Percentiles rank a stretch among this genome's conserved stretches.
phyloP scores from a whole-genome alignment of 1,140 invertebrate genomes.

The Cecropterus lyciades region DNA sequence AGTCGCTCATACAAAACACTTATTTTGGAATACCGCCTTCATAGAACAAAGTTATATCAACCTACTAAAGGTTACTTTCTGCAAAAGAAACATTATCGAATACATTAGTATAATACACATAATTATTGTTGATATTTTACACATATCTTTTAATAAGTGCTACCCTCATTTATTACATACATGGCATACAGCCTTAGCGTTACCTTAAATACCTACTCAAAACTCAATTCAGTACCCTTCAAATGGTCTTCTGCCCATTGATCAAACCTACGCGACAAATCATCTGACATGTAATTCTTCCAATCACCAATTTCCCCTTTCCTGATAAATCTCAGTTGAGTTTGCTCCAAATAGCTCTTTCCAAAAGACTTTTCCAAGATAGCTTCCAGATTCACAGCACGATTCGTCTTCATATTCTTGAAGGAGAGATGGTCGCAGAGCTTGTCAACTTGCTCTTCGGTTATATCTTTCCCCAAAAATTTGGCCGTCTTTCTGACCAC shows the following conservation, averaged over 20 bases:
- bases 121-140: too few species aligned
- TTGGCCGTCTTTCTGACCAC: conserved; percentile 88
- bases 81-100: too few species aligned
- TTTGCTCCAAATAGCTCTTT: conserved; percentile 80
- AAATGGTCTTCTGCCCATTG: conserved; percentile 89
- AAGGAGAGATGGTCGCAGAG: conserved; percentile 92
- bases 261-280: conserved; percentile 89
- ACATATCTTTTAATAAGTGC: too few species aligned
- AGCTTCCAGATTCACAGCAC: conserved; percentile 89
- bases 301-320: conserved; percentile 94
- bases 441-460: conserved; percentile 86
- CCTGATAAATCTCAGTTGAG: conserved; percentile 89
- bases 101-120: too few species aligned
- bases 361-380: conserved; percentile 85
- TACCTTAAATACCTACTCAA: conserved; percentile 78
- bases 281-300: conserved; percentile 91
- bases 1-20: too few species aligned
- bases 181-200: too few species aligned
- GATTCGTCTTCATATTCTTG: conserved; percentile 92
- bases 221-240: conserved; percentile 86
- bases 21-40: too few species aligned
- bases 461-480: conserved; percentile 89
- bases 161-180: too few species aligned
- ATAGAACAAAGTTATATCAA: too few species aligned
- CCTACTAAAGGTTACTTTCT: too few species aligned